These are phyloP conservation scores for Poeciliopsis retropinna DNA, from an alignment of 2,113 vertebrate genomes.

Conservation along the genomic window DNA sequence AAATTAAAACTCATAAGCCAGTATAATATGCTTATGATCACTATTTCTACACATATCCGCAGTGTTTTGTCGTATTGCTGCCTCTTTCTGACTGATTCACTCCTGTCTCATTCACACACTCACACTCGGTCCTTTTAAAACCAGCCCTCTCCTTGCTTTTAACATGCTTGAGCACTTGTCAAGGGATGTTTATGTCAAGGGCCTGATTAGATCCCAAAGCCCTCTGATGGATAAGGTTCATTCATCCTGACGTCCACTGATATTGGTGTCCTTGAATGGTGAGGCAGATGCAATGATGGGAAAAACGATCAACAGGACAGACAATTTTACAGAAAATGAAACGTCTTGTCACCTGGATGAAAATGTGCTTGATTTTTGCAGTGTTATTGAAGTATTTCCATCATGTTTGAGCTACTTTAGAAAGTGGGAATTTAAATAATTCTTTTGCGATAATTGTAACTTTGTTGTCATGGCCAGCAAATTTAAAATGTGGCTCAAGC, in stretches of 20 bases:
- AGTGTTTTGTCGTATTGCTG: conserved; percentile 36
- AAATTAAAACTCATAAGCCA: background rate
- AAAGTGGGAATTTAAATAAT: background rate
- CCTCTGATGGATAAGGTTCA: conserved; percentile 77
- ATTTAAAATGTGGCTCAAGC: background rate
- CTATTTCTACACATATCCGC: background rate
- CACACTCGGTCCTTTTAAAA: conserved; percentile 34
- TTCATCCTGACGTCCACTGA: conserved; percentile 72
- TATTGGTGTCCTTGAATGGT: conserved; percentile 81
- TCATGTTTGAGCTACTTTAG: too few species aligned
- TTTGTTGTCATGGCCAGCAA: background rate
- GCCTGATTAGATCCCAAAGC: conserved; percentile 76
- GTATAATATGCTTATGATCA: background rate
- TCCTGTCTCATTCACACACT: conserved; percentile 31
- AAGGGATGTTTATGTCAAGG: conserved; percentile 78
- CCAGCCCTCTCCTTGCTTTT: conserved; percentile 36
- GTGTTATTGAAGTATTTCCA: background rate
- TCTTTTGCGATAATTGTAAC: background rate
- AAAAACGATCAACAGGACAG: conserved; percentile 25
- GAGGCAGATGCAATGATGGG: conserved; percentile 55
- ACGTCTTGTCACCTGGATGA: background rate
- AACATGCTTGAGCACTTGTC: conserved; percentile 73
- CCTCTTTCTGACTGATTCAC: conserved; percentile 23
- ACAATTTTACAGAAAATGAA: background rate
- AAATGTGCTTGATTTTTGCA: background rate